Percentiles rank a stretch among this genome's conserved stretches.
These are phyloP conservation scores for Leuciscus waleckii DNA, from an alignment of 2,797 vertebrate genomes.

Conservation along the genomic window DNA sequence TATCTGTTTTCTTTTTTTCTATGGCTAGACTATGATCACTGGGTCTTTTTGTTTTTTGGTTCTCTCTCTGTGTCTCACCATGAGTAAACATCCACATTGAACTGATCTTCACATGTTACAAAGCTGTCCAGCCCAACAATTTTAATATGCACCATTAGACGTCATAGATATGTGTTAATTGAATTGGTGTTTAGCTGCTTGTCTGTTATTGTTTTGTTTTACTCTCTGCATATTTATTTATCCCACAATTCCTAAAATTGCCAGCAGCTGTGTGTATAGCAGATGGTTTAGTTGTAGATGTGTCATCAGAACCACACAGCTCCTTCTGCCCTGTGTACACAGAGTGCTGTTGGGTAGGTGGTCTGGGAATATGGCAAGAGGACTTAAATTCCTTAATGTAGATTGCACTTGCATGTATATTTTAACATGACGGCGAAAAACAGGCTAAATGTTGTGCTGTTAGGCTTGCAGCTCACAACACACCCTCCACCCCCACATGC, in stretches of 20 bases:
- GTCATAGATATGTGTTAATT: slow-evolving; percentile 41
- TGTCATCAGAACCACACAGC: slow-evolving; percentile 52
- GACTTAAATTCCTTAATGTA: slow-evolving; percentile 59
- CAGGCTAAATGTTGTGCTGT: slow-evolving; percentile 76
- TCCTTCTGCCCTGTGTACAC: slow-evolving; percentile 48
- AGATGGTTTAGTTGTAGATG: slow-evolving; percentile 64
- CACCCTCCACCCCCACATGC: slow-evolving; percentile 55
- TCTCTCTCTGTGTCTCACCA: neutral
- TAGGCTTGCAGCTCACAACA: slow-evolving; percentile 67
- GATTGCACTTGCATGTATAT: slow-evolving; percentile 57
- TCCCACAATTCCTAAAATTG: slow-evolving; percentile 59
- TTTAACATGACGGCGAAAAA: slow-evolving; percentile 67
- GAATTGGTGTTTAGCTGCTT: slow-evolving; percentile 55
- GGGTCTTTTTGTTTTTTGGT: neutral
- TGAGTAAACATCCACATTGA: slow-evolving; percentile 8
- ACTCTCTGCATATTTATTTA: slow-evolving; percentile 59
- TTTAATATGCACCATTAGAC: slow-evolving; percentile 18
- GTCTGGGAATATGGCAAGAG: slow-evolving; percentile 61
- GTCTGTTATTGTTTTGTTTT: slow-evolving; percentile 57
- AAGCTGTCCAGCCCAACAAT: slow-evolving; percentile 26
- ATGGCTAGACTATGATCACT: neutral
- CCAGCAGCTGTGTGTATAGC: slow-evolving; percentile 57
- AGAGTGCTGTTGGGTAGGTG: slow-evolving; percentile 57
- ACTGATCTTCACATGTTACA: slow-evolving; percentile 8
- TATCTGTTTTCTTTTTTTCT: neutral